A percentile compares a stretch with the other conserved stretches of the same genome.
Conservation (phyloP, 2,113 vertebrate species). For the Brachirus orientalis region DNA sequence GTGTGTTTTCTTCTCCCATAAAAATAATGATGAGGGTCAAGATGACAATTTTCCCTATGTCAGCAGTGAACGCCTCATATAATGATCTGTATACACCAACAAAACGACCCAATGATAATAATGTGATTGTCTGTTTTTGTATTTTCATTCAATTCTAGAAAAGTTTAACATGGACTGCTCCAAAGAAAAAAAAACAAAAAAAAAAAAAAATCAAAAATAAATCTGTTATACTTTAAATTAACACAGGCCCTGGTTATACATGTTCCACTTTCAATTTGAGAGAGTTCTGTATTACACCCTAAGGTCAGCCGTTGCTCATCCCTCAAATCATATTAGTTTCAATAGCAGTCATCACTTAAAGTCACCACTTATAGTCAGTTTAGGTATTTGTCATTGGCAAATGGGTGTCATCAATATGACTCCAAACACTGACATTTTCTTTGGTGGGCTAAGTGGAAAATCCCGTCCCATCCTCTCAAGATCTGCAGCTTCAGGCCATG, state of each 20-base stretch:
- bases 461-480: conserved; percentile 68
- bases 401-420: conserved; percentile 71
- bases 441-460: conserved; percentile 70
- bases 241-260: not conserved
- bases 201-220: too few relatives aligned
- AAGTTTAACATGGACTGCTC: not conserved
- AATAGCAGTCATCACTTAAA: conserved; percentile 46
- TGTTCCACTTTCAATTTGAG: conserved; percentile 5
- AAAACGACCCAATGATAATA: conserved; percentile 35
- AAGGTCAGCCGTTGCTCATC: conserved; percentile 34
- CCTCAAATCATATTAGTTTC: conserved; percentile 47
- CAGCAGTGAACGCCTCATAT: conserved; percentile 63
- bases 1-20: conserved; percentile 61
- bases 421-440: conserved; percentile 75
- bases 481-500: conserved; percentile 66
- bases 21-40: conserved; percentile 91
- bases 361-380: conserved; percentile 56
- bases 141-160: conserved; percentile 9
- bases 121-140: not conserved
- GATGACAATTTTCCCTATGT: conserved; percentile 86
- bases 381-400: conserved; percentile 73
- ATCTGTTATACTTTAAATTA: too few relatives aligned
- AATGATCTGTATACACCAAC: conserved; percentile 47
- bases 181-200: too few relatives aligned
- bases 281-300: conserved; percentile 14